These are phyloP conservation scores for Drosophila truncata DNA, from an alignment of 1,140 invertebrate species.

Conservation along the genomic window DNA sequence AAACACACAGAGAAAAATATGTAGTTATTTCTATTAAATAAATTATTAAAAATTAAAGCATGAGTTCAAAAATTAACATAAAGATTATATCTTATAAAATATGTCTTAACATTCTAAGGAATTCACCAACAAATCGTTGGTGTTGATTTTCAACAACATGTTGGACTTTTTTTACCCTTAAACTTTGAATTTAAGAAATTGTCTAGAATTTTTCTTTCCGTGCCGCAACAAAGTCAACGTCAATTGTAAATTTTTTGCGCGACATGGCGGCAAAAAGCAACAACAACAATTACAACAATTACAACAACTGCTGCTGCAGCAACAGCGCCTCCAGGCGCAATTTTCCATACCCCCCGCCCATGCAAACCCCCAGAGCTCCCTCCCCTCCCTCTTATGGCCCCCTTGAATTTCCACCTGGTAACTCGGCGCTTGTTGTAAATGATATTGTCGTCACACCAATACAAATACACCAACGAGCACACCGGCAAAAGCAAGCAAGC, in stretches of 20 bases:
- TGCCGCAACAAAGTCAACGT: conserved; percentile 46
- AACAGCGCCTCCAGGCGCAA: conserved; percentile 31
- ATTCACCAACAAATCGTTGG: background rate
- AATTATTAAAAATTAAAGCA: background rate
- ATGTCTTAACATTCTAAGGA: too few relatives aligned
- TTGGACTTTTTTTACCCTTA: background rate
- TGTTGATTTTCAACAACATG: background rate
- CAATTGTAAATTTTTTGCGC: conserved; percentile 74
- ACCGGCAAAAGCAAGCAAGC: conserved; percentile 28
- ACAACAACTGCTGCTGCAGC: conserved; percentile 15
- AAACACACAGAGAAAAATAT: conserved; percentile 1
- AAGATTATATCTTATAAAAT: background rate
- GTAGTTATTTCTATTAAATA: background rate
- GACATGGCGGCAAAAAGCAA: conserved; percentile 71
- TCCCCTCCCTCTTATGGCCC: background rate
- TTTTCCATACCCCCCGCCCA: conserved; percentile 6
- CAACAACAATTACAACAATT: conserved; percentile 31
- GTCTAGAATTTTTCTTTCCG: background rate
- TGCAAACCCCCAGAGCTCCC: background rate
- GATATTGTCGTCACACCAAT: conserved; percentile 75
- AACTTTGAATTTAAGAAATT: too few relatives aligned
- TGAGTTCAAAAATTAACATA: background rate
- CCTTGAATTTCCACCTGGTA: conserved; percentile 44
- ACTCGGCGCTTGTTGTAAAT: conserved; percentile 71
- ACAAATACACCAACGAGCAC: conserved; percentile 26